phyloP scores from a whole-genome alignment of 2,888 invertebrate genomes.

The Rhagium mordax region DNA sequence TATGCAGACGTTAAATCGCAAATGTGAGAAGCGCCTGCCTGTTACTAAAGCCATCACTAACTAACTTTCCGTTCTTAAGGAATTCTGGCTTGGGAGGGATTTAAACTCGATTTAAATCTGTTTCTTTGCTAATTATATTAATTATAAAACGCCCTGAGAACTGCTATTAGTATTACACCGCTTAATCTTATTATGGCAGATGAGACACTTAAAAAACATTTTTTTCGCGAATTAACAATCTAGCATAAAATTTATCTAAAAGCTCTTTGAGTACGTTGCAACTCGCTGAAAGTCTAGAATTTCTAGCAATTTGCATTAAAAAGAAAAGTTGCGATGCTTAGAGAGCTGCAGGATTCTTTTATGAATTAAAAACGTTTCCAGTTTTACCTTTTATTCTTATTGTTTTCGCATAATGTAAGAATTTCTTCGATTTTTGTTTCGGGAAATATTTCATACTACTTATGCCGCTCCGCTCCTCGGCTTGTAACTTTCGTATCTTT shows the following conservation, averaged over 20 bases:
- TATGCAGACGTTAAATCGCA: too few relatives aligned
- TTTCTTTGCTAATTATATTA: neutral
- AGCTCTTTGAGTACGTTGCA: neutral
- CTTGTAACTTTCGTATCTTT: too few relatives aligned
- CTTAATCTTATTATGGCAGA: neutral
- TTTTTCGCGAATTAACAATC: neutral
- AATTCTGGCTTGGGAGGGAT: neutral
- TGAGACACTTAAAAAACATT: neutral
- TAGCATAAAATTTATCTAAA: neutral
- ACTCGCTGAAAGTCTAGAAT: neutral
- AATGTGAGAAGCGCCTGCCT: too few relatives aligned
- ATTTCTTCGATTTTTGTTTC: too few relatives aligned
- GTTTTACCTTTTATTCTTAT: too few relatives aligned
- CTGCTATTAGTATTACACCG: neutral
- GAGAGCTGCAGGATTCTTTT: too few relatives aligned
- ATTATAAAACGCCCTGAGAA: neutral
- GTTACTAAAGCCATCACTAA: too few relatives aligned
- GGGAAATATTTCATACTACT: too few relatives aligned
- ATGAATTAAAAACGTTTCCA: too few relatives aligned
- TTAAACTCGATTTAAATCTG: neutral
- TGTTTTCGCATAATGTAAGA: too few relatives aligned
- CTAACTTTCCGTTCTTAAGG: neutral
- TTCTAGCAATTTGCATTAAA: neutral
- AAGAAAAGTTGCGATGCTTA: neutral
- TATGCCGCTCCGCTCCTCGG: too few relatives aligned